Percentiles rank a stretch among this genome's conserved stretches.
phyloP scores from a whole-genome alignment of 2,797 vertebrate genomes.

The Dryobates pubescens region DNA sequence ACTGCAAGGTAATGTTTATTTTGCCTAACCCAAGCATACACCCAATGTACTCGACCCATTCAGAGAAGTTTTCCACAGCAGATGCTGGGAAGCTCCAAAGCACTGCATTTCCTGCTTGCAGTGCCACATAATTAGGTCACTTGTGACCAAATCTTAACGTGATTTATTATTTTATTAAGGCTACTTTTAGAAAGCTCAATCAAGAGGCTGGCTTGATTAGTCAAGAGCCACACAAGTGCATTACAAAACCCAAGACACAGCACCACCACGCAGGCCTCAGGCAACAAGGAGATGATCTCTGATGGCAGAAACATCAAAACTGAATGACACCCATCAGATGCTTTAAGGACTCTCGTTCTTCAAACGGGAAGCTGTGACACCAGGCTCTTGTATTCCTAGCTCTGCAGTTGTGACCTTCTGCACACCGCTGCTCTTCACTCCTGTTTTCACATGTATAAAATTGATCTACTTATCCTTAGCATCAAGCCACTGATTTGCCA shows the following conservation, averaged over 20 bases:
- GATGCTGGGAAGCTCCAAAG: neutral
- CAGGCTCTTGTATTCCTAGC: neutral
- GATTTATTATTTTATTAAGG: conserved; percentile 1
- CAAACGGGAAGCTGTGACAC: neutral
- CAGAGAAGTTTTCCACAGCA: neutral
- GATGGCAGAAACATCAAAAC: neutral
- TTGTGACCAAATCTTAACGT: neutral
- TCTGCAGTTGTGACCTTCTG: neutral
- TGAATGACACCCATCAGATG: neutral
- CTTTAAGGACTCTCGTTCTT: neutral
- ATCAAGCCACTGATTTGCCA: conserved; percentile 31
- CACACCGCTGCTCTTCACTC: neutral
- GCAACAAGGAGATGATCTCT: neutral
- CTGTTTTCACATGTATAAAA: conserved; percentile 3
- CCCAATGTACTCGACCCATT: neutral
- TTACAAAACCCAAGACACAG: neutral
- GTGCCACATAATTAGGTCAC: neutral
- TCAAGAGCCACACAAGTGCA: neutral
- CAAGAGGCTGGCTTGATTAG: neutral
- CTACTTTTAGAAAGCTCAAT: neutral
- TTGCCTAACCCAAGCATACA: neutral
- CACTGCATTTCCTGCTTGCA: neutral
- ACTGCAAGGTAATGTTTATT: neutral
- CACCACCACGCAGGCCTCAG: neutral
- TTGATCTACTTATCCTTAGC: neutral